phyloP scores from a whole-genome alignment of 1,140 invertebrate species.

The Drosophila nasuta region DNA sequence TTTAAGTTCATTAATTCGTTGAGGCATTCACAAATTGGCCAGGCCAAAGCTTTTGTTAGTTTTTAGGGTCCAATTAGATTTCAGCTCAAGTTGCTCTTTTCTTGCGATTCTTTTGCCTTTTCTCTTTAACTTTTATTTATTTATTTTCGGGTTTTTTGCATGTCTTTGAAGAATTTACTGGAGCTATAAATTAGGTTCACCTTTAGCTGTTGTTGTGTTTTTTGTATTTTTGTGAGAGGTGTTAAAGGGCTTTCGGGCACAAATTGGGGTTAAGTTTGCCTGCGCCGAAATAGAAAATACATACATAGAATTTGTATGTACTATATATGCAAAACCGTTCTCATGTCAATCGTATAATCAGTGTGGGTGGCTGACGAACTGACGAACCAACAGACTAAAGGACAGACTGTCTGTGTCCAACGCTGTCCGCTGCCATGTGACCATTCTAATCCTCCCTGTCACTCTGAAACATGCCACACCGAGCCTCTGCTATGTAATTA shows the following conservation, averaged over 20 bases:
- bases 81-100: constrained; percentile 39
- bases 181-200: constrained; percentile 62
- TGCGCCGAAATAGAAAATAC: constrained; percentile 19
- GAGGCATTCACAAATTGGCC: constrained; percentile 48
- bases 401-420: constrained; percentile 19
- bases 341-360: constrained; percentile 66
- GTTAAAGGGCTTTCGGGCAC: constrained; percentile 48
- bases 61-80: constrained; percentile 48
- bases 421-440: constrained; percentile 13
- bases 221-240: constrained; percentile 23
- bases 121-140: background rate
- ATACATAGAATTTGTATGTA: background rate
- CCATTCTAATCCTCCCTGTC: constrained; percentile 44
- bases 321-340: constrained; percentile 71
- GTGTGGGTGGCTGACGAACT: constrained; percentile 53
- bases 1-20: constrained; percentile 72
- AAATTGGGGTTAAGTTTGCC: constrained; percentile 50
- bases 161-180: constrained; percentile 55
- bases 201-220: constrained; percentile 34
- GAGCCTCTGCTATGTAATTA: constrained; percentile 61
- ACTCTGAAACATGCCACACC: background rate
- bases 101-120: background rate
- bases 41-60: constrained; percentile 36
- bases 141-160: constrained; percentile 27
- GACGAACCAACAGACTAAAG: constrained; percentile 23